Percentiles rank a stretch among this genome's conserved stretches.
phyloP scores from a whole-genome alignment of 2,797 vertebrate species.

The Malurus splendens region DNA sequence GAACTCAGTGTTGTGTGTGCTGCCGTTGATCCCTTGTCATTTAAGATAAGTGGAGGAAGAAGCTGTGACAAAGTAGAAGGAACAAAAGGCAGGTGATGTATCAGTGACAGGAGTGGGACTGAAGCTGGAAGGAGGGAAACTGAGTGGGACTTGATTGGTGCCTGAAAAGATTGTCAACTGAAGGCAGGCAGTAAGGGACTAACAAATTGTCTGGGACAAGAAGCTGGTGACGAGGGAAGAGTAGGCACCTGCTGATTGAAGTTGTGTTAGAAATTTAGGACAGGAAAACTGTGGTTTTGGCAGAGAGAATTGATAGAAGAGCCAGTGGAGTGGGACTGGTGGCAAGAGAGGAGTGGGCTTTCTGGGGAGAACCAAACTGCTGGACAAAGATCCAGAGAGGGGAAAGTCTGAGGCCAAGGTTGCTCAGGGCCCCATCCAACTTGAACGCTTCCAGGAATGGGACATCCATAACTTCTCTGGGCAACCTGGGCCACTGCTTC shows the following conservation, averaged over 20 bases:
- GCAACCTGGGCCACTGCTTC: not conserved
- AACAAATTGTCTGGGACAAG: not conserved
- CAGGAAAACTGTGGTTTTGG: not conserved
- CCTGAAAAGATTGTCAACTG: not conserved
- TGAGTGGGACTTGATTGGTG: constrained; percentile 7
- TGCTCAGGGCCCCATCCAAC: not conserved
- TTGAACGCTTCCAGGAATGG: not conserved
- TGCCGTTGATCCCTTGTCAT: not conserved
- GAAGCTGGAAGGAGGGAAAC: not conserved
- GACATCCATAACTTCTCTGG: not conserved
- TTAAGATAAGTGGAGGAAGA: not conserved
- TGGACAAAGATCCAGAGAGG: not conserved
- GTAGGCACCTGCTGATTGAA: not conserved
- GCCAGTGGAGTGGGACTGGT: not conserved
- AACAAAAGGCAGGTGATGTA: constrained; percentile 25
- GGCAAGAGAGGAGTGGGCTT: not conserved
- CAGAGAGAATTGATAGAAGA: not conserved
- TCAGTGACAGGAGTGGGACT: not conserved
- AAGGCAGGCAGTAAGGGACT: not conserved
- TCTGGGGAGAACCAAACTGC: not conserved
- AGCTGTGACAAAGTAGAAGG: not conserved
- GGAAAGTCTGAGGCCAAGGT: not conserved
- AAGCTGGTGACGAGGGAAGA: not conserved
- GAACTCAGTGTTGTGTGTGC: not conserved
- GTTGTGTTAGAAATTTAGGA: not conserved